phyloP scores from a whole-genome alignment of 2,888 invertebrate genomes.

The Heteropelma amictum region DNA sequence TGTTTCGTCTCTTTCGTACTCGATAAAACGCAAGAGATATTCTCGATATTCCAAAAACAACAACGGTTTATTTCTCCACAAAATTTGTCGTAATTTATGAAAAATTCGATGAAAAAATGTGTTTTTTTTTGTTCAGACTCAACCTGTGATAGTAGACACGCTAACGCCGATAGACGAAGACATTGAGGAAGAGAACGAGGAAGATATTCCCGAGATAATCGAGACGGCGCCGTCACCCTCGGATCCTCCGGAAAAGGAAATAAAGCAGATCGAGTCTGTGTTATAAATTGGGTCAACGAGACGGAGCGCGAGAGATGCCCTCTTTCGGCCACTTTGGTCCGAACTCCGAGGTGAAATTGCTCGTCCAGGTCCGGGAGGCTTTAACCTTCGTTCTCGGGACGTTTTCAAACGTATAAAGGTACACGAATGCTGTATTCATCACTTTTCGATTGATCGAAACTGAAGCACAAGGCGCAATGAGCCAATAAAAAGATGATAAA shows the following conservation, averaged over 20 bases:
- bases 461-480: conserved; percentile 42
- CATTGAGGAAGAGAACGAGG: conserved; percentile 84
- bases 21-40: no score
- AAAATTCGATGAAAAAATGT: no score
- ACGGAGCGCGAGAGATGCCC: not conserved
- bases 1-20: no score
- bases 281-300: conserved; percentile 78
- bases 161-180: conserved; percentile 90
- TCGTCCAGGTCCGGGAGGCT: conserved; percentile 71
- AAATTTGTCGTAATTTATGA: no score
- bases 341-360: conserved; percentile 73
- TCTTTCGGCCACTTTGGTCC: conserved; percentile 23
- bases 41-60: no score
- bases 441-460: conserved; percentile 38
- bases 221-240: conserved; percentile 84
- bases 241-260: conserved; percentile 79
- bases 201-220: conserved; percentile 88
- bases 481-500: not conserved
- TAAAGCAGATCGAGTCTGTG: conserved; percentile 87
- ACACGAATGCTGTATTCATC: conserved; percentile 12
- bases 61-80: no score
- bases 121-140: conserved; percentile 79
- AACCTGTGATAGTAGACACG: conserved; percentile 84
- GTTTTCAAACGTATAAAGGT: conserved; percentile 19
- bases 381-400: conserved; percentile 5